Percentiles rank a stretch among this genome's conserved stretches.
These are phyloP conservation scores for Neomorphus geoffroyi DNA, from an alignment of 2,797 vertebrate species.

Conservation along the genomic window DNA sequence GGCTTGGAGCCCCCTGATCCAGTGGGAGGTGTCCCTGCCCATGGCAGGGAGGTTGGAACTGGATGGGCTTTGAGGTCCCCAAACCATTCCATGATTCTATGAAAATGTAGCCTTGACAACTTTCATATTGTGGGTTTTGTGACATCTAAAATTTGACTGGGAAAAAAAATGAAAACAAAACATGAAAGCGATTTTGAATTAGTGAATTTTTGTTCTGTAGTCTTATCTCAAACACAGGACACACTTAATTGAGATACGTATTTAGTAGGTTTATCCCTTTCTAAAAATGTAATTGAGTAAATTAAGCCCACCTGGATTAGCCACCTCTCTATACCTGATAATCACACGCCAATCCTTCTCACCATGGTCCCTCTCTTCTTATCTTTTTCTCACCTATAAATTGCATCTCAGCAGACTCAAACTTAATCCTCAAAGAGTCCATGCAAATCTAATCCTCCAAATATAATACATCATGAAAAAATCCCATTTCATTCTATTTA, in stretches of 20 bases:
- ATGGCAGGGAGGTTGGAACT: too few species aligned
- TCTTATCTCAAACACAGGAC: background rate
- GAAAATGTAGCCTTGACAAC: background rate
- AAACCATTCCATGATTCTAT: too few species aligned
- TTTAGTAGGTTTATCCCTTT: background rate
- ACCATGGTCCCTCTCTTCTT: background rate
- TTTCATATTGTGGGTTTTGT: background rate
- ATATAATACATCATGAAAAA: background rate
- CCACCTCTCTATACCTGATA: background rate
- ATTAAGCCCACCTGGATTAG: background rate
- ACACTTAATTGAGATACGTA: background rate
- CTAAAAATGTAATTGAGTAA: background rate
- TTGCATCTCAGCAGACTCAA: background rate
- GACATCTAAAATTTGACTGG: background rate
- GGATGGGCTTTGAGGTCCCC: too few species aligned
- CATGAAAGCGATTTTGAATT: background rate
- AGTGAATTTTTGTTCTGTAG: background rate
- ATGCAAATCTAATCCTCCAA: constrained; percentile 3
- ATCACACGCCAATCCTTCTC: background rate
- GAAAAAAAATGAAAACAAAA: too few species aligned
- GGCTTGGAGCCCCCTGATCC: too few species aligned
- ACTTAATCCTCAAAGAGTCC: background rate
- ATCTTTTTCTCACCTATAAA: background rate
- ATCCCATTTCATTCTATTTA: background rate
- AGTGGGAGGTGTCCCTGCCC: too few species aligned